These are phyloP conservation scores for Cyclophora punctaria DNA, from an alignment of 2,888 invertebrate genomes.

Conservation along the genomic window DNA sequence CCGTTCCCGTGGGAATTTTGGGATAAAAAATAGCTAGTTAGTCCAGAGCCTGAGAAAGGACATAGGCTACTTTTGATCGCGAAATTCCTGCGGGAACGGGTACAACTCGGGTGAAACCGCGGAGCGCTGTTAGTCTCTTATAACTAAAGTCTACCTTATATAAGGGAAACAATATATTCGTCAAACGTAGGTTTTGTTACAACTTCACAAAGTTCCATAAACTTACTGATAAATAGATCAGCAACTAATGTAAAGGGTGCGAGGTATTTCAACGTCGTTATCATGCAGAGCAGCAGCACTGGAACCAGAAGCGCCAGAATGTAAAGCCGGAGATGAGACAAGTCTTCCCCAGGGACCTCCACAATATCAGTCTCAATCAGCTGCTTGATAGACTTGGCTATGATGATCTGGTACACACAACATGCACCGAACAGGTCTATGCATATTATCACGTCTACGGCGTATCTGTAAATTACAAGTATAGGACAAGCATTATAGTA, in stretches of 20 bases:
- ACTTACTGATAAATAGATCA: constrained; percentile 59
- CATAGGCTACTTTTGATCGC: too few relatives aligned
- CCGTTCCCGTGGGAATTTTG: too few relatives aligned
- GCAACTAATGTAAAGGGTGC: constrained; percentile 60
- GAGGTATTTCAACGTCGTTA: constrained; percentile 58
- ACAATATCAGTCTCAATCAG: constrained; percentile 32
- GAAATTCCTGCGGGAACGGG: too few relatives aligned
- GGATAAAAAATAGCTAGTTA: too few relatives aligned
- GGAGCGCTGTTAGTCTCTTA: too few relatives aligned
- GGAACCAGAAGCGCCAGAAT: constrained; percentile 48
- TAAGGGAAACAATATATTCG: too few relatives aligned
- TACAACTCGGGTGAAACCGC: too few relatives aligned
- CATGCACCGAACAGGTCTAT: constrained; percentile 64
- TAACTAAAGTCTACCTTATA: too few relatives aligned
- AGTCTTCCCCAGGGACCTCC: constrained; percentile 19
- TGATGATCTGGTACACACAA: constrained; percentile 63
- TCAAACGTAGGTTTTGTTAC: too few relatives aligned
- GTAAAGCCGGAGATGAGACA: constrained; percentile 46
- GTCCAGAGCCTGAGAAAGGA: too few relatives aligned
- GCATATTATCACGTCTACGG: constrained; percentile 55
- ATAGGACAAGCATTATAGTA: too few relatives aligned
- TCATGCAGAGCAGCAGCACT: constrained; percentile 59
- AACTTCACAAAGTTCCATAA: background rate
- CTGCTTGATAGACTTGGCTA: constrained; percentile 58
- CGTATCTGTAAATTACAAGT: constrained; percentile 21